phyloP scores from a whole-genome alignment of 2,797 vertebrate genomes.

The Philypnodon macrostomus region DNA sequence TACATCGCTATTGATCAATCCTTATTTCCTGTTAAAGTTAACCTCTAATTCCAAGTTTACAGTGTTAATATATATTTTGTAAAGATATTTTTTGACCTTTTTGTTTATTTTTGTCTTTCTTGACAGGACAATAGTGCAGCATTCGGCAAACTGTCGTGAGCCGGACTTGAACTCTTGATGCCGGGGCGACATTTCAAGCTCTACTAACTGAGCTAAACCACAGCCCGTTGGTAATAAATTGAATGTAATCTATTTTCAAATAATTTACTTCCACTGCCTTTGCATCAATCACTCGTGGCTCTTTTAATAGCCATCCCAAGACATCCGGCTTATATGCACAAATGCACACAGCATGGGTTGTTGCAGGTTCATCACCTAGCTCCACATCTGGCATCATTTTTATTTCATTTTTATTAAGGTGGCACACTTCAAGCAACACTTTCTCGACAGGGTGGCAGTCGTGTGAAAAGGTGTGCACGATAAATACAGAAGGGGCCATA shows the following conservation, averaged over 20 bases:
- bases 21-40: too few species aligned
- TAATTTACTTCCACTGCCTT: constrained; percentile 18
- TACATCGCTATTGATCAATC: too few species aligned
- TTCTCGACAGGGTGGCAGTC: constrained; percentile 29
- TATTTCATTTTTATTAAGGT: constrained; percentile 16
- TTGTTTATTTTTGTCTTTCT: too few species aligned
- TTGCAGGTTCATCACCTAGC: constrained; percentile 20
- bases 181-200: too few species aligned
- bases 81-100: too few species aligned
- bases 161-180: too few species aligned
- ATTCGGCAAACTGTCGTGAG: too few species aligned
- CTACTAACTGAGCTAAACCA: too few species aligned
- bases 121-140: too few species aligned
- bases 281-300: constrained; percentile 32
- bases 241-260: constrained; percentile 10
- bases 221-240: not conserved
- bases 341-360: constrained; percentile 28
- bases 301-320: constrained; percentile 28
- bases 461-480: constrained; percentile 28
- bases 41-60: too few species aligned
- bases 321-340: constrained; percentile 29
- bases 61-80: too few species aligned
- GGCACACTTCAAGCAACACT: constrained; percentile 12
- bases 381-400: constrained; percentile 17
- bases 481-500: constrained; percentile 34